A percentile compares a stretch with the other conserved stretches of the same genome.
Conservation (phyloP, 2,888 invertebrate species). For the Thumatha senex region DNA sequence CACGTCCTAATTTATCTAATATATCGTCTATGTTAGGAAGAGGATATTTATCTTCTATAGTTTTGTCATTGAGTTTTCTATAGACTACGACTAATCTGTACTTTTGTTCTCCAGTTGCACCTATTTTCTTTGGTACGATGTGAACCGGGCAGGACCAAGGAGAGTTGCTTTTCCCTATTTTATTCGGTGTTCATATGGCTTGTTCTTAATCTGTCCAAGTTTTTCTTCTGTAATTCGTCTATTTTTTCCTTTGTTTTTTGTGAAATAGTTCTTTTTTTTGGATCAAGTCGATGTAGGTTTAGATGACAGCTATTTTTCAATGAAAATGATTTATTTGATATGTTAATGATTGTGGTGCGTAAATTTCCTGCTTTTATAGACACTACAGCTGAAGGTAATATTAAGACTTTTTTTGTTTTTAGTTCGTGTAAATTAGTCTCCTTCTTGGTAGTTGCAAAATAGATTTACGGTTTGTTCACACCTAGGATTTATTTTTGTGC, state of each 20-base stretch:
- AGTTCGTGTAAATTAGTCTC: slow-evolving; percentile 21
- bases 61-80: slow-evolving; percentile 28
- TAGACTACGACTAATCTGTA: no score
- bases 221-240: slow-evolving; percentile 14
- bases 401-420: slow-evolving; percentile 16
- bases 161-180: slow-evolving; percentile 17
- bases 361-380: slow-evolving; percentile 21
- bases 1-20: slow-evolving; percentile 28
- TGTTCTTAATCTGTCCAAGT: slow-evolving; percentile 19
- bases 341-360: slow-evolving; percentile 21
- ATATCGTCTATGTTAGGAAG: slow-evolving; percentile 33
- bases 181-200: slow-evolving; percentile 43
- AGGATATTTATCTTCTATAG: slow-evolving; percentile 37
- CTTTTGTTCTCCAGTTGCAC: slow-evolving; percentile 9
- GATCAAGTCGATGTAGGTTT: slow-evolving; percentile 2
- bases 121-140: slow-evolving; percentile 5
- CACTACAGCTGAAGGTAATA: slow-evolving; percentile 20
- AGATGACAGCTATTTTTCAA: slow-evolving; percentile 14
- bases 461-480: slow-evolving; percentile 27
- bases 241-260: slow-evolving; percentile 1
- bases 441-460: slow-evolving; percentile 19
- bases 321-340: slow-evolving; percentile 9
- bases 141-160: no score
- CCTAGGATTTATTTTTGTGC: slow-evolving; percentile 14
- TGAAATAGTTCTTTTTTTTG: slow-evolving; percentile 21